Base-by-base conservation (phyloP, 1,140 invertebrate species). In the Sipha flava region DNA sequence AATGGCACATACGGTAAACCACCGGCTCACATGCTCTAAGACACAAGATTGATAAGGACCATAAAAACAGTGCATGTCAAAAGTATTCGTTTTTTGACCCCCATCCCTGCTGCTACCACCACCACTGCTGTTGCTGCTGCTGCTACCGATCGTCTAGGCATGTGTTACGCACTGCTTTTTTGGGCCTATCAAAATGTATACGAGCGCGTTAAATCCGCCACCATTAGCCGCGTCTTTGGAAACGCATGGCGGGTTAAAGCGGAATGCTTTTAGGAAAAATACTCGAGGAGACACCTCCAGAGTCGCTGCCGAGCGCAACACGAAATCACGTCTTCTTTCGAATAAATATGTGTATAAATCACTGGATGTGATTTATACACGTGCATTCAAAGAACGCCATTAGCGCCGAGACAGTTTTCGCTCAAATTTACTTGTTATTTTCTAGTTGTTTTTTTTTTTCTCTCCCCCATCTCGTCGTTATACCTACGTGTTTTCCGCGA, bases 31-130 rank as follows among this genome's bases (percentile, higher is more conserved):
- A 54, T 77, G 52, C 34, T 57, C 49, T 43, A 40, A 37, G 59
- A 59, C 47, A 59, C 23, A 77, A 77, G 73, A 77, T 57, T 77
- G 73, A 77, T 77, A 77, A 77, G 49, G 34, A 77, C 73, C 70
- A 47, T 57, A 77, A 77, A 54, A 77, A 57, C 34, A 26, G 34
- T 43, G 16, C 73, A 26, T 43, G 73, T 40, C 49, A 57, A 77
- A 57, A 52, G 16, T 47, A 57, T 21, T 77, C 14, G 73, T 54
- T 43, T 59, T 59, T 77, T 77, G 16, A 26, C 26, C 14, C 23
- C 7, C 12, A 12, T 12, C 62, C 3, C 3, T 45, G 4, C 10
- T 40, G 10, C 21, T 29, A 14, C 37, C 16, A 43, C 21, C n/a
- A 43, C 7, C 21, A 34, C 12, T n/a, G n/a, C n/a, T n/a, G n/a